A percentile compares a stretch with the other conserved stretches of the same genome.
phyloP scores from a whole-genome alignment of 1,140 invertebrate genomes.

The Branchinecta lynchi region DNA sequence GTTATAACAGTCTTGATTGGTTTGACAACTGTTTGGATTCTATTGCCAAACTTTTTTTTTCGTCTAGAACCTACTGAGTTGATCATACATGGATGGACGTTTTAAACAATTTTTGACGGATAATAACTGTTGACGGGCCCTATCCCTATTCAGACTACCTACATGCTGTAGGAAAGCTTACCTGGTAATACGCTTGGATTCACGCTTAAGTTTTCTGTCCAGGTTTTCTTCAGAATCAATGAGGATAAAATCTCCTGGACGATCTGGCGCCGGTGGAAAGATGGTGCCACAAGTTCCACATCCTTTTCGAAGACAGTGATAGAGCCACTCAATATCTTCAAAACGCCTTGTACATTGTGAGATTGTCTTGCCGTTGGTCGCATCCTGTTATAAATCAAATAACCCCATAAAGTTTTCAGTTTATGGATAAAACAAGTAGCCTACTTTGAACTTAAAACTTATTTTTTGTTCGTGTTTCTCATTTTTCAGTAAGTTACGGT shows the following conservation, averaged over 20 bases:
- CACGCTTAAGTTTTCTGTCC: background rate
- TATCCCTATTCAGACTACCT: no score
- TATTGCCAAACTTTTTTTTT: no score
- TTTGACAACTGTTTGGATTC: no score
- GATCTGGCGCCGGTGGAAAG: background rate
- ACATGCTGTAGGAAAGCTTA: background rate
- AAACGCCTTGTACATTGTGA: background rate
- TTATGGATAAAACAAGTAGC: no score
- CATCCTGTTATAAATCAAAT: background rate
- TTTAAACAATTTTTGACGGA: no score
- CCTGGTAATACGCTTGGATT: background rate
- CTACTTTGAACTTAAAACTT: no score
- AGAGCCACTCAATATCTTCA: slow-evolving; percentile 7
- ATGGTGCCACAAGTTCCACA: background rate
- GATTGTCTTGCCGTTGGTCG: background rate
- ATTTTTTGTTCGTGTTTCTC: no score
- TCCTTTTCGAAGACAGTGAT: background rate
- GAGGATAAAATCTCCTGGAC: background rate
- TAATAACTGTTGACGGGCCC: no score
- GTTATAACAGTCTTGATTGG: no score
- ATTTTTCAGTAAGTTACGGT: no score
- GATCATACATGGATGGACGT: no score
- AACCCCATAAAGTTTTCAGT: background rate
- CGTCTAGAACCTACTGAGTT: no score
- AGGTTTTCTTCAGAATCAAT: background rate